These are phyloP conservation scores for Salmo trutta DNA, from an alignment of 2,797 vertebrate genomes.

Conservation along the genomic window DNA sequence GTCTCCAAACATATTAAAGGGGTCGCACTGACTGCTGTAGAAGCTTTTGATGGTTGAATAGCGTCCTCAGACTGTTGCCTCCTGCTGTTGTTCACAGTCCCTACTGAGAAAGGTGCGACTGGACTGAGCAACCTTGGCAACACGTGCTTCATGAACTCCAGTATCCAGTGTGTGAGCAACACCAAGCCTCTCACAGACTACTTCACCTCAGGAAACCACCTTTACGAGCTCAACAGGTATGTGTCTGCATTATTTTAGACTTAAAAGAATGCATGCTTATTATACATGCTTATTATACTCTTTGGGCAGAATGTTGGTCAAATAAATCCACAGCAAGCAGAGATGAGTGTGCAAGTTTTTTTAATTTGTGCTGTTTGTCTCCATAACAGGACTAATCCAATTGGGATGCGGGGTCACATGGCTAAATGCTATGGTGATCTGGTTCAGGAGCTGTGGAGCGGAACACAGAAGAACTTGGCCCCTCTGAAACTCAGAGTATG, in stretches of 20 bases:
- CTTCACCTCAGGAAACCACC: conserved; percentile 88
- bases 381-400: conserved; percentile 81
- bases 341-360: background rate
- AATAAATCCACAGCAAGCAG: too few relatives aligned
- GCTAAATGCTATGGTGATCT: conserved; percentile 91
- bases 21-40: too few relatives aligned
- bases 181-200: conserved; percentile 87
- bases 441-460: conserved; percentile 89
- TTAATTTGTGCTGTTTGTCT: background rate
- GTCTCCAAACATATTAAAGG: background rate
- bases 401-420: conserved; percentile 92
- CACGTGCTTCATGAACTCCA: conserved; percentile 92
- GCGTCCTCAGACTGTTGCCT: background rate
- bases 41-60: too few relatives aligned
- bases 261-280: too few relatives aligned
- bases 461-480: conserved; percentile 89
- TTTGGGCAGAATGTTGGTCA: background rate
- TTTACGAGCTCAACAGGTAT: conserved; percentile 91
- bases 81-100: conserved; percentile 68
- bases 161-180: conserved; percentile 91
- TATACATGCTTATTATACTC: background rate
- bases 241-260: conserved; percentile 14
- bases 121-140: conserved; percentile 89
- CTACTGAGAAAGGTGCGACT: conserved; percentile 89
- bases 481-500: conserved; percentile 86